Conservation (phyloP, 2,797 vertebrate genomes). For the Orientallactaga sibirica region DNA sequence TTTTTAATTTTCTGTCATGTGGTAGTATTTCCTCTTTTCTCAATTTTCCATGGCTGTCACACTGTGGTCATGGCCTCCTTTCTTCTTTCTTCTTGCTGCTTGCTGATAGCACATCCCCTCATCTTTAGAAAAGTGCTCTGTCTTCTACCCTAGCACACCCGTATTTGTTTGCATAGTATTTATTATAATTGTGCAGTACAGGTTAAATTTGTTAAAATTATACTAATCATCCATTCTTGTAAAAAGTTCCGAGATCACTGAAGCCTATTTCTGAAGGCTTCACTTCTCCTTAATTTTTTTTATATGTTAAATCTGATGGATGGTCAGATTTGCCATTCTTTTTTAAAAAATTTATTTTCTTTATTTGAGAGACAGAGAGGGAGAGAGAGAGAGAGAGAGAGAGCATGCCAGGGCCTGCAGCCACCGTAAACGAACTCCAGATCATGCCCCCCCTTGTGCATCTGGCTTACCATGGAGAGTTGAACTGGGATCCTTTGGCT, state of each 20-base stretch:
- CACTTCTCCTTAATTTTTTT: neutral
- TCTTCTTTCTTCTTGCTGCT: neutral
- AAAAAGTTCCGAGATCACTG: neutral
- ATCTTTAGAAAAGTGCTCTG: conserved; percentile 9
- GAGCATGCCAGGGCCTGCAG: no score
- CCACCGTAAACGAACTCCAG: no score
- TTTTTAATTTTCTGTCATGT: neutral
- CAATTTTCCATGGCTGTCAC: conserved; percentile 7
- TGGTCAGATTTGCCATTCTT: no score
- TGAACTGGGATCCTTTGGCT: no score
- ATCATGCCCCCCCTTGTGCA: no score
- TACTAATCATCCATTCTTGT: conserved; percentile 45
- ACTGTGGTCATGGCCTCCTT: conserved; percentile 6
- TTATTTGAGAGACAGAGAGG: no score
- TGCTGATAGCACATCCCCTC: neutral
- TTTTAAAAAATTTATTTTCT: no score
- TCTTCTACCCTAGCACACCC: neutral
- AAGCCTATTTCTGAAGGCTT: conserved; percentile 29
- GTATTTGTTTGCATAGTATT: neutral
- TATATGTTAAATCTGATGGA: no score
- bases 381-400: no score
- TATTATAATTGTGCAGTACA: neutral
- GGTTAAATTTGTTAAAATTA: conserved; percentile 19
- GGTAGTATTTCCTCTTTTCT: conserved; percentile 38
- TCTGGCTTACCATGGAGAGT: no score